Evolutionary conservation across 2,797 vertebrate species (phyloP).

Genomic region (Sebastes steindachneri): DNA sequence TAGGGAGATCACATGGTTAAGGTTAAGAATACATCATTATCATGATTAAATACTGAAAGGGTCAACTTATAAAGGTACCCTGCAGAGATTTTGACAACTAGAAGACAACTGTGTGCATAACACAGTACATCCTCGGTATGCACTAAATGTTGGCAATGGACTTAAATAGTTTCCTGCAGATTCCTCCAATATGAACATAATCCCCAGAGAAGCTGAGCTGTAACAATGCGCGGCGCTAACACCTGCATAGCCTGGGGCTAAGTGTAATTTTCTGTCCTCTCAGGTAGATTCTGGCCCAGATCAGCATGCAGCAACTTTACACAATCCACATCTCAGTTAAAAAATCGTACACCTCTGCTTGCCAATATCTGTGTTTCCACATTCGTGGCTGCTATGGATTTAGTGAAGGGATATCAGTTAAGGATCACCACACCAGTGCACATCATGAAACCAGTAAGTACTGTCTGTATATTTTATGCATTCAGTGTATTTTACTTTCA

Average conservation of each 20-base stretch:
- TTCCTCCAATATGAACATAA: conserved; percentile 1
- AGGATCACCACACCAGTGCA: neutral
- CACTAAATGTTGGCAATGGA: neutral
- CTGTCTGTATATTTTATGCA: conserved; percentile 6
- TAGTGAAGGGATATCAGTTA: neutral
- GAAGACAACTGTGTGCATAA: neutral
- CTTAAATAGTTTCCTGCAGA: neutral
- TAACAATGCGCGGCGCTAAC: conserved; percentile 9
- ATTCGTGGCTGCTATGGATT: neutral
- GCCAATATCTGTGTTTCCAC: neutral
- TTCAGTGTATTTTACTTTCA: neutral
- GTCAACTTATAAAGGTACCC: neutral
- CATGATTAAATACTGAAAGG: neutral
- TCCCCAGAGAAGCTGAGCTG: conserved; percentile 6
- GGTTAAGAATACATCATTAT: neutral
- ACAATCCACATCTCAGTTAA: neutral
- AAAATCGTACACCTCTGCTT: neutral
- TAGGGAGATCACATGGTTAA: neutral
- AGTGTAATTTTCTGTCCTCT: conserved; percentile 12
- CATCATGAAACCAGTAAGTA: neutral
- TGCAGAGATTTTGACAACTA: neutral
- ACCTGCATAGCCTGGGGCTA: conserved; percentile 8
- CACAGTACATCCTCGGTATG: neutral
- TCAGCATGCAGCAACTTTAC: conserved; percentile 3
- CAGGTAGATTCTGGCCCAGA: conserved; percentile 27